Evolutionary conservation across 2,888 invertebrate genomes (phyloP), one percentile per base, ranked within the genome.

Genomic region (Pegoplata infirma): DNA sequence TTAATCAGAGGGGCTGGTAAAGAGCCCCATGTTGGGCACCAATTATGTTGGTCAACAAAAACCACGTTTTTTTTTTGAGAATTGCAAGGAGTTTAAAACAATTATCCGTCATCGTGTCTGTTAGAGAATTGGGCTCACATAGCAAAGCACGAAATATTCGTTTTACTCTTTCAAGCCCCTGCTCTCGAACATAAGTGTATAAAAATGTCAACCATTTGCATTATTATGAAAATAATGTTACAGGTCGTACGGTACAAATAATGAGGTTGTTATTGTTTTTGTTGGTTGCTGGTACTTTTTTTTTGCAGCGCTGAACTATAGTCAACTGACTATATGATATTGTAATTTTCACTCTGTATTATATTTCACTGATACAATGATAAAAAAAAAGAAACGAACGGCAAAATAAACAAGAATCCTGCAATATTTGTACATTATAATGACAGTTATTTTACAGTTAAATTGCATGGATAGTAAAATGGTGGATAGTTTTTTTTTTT

Each of bases 191-290:
- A n/a, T 40, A 40, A 12, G 12, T 40, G n/a, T 40, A 40, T 40
- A 40, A 40, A 64, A 75, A 63, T 67, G 67, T 36, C 51, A 71
- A 58, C 71, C 67, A 75, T 79, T 75, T 71, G 63, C 79, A 72
- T 79, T 71, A 75, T 79, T 79, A 79, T 75, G 71, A 72, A 75
- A 75, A 79, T 72, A 79, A 75, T 75, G 67, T 75, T 75, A 72
- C 71, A 76, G 79, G 79, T 79, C 75, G 75, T 72, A 75, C 71
- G 46, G 51, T 72, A 72, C 71, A 72, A 75, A 69, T 79, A 79
- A 79, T 79, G 79, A 75, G 71, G 71, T 72, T 67, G 79, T 75
- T 67, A 72, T 66, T 79, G 63, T 67, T 76, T 53, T 75, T 61
- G 47, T 67, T 76, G 53, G 10, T 51, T 36, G 5, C 5, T 1